Percentiles rank a stretch among this genome's conserved stretches.
These are phyloP conservation scores for Gandaritis pyraliata DNA, from an alignment of 2,888 invertebrate species.

Conservation along the genomic window DNA sequence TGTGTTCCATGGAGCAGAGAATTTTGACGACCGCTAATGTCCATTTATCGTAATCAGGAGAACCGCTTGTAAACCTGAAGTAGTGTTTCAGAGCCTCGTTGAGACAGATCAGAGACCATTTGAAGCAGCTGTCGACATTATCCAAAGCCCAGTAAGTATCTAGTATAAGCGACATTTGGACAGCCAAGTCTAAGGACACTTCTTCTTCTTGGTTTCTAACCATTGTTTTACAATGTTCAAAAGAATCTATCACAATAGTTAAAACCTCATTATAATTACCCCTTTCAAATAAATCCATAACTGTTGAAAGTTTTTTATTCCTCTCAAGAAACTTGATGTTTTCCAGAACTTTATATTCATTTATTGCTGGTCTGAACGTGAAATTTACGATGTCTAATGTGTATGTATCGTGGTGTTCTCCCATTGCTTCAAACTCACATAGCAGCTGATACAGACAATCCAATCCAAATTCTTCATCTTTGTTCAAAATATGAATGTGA, in stretches of 20 bases:
- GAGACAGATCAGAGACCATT: constrained; percentile 91
- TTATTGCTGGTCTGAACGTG: constrained; percentile 68
- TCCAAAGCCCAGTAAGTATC: constrained; percentile 87
- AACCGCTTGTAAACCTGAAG: constrained; percentile 74
- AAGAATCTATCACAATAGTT: constrained; percentile 87
- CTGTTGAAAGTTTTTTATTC: constrained; percentile 85
- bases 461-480: constrained; percentile 70
- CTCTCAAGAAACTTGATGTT: constrained; percentile 75
- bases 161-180: constrained; percentile 85
- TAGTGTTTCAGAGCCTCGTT: constrained; percentile 89
- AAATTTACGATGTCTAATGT: constrained; percentile 68
- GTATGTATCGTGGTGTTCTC: constrained; percentile 64
- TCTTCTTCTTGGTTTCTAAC: constrained; percentile 73
- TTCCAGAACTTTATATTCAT: constrained; percentile 62
- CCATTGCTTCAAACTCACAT: constrained; percentile 76
- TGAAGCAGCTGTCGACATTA: constrained; percentile 86
- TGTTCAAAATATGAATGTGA: constrained; percentile 71
- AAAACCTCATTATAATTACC: constrained; percentile 87
- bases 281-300: constrained; percentile 87
- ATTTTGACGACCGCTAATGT: constrained; percentile 74
- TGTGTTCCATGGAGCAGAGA: constrained; percentile 75
- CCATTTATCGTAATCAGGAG: constrained; percentile 77
- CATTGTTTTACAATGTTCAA: constrained; percentile 81
- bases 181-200: constrained; percentile 83
- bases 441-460: constrained; percentile 74